A percentile compares a stretch with the other conserved stretches of the same genome.
Conservation (phyloP, 2,113 vertebrate species). For the Nicator chloris region DNA sequence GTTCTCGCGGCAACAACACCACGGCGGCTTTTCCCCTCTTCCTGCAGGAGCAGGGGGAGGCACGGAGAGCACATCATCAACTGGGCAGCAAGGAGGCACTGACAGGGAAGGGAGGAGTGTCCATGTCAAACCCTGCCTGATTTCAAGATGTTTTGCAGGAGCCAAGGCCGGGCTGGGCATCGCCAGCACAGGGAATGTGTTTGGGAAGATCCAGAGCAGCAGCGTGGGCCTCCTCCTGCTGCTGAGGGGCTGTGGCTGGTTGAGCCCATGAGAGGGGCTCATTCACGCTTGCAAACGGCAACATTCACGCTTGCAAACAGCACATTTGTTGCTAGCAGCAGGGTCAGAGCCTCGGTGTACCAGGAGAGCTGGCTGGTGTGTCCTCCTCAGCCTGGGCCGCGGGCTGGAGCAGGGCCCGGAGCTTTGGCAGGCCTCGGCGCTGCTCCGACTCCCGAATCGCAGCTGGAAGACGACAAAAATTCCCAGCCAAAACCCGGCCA, state of each 20-base stretch:
- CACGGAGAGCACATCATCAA: accelerated
- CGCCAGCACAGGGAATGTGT: accelerated
- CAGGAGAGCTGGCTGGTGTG: background rate
- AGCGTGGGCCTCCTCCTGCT: background rate
- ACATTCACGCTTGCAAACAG: background rate
- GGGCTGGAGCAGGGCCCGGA: background rate
- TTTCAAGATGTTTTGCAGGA: background rate
- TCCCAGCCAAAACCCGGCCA: background rate
- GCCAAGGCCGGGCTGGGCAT: background rate
- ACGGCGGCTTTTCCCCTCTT: background rate
- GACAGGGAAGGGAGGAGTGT: background rate
- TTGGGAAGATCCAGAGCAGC: background rate
- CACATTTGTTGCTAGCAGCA: background rate
- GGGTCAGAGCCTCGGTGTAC: background rate
- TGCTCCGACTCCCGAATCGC: background rate
- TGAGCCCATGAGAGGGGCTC: too few relatives aligned
- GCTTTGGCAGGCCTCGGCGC: background rate
- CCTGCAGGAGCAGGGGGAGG: background rate
- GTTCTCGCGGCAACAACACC: too few relatives aligned
- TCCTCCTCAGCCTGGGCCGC: background rate
- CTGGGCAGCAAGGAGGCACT: background rate
- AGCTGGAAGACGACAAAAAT: background rate
- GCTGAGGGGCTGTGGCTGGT: background rate
- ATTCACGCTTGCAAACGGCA: background rate
- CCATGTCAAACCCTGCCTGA: accelerated